phyloP scores from a whole-genome alignment of 2,888 invertebrate genomes.

The Nematopogon swammerdamellus region DNA sequence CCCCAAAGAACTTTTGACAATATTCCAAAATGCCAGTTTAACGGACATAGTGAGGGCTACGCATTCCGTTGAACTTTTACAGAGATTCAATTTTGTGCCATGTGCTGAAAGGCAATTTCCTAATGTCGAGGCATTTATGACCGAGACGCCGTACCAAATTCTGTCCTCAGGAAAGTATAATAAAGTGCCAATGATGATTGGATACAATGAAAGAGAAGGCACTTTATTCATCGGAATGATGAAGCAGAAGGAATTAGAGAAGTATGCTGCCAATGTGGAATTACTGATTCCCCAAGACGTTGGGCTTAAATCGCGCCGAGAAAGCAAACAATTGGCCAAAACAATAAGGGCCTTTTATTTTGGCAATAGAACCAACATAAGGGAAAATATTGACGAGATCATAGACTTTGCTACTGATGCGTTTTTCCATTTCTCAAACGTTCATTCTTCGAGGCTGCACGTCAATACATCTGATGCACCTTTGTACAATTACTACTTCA shows the following conservation, averaged over 20 bases:
- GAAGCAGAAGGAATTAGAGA: constrained; percentile 21
- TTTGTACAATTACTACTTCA: constrained; percentile 35
- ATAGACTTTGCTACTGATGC: constrained; percentile 36
- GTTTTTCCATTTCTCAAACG: constrained; percentile 26
- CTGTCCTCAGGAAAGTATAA: constrained; percentile 31
- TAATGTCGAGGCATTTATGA: constrained; percentile 29
- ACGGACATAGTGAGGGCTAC: constrained; percentile 24
- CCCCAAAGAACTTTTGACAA: constrained; percentile 23
- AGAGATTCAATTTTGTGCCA: constrained; percentile 39
- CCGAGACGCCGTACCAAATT: constrained; percentile 31
- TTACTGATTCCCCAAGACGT: constrained; percentile 36
- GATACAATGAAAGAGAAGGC: constrained; percentile 32
- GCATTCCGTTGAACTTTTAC: constrained; percentile 27
- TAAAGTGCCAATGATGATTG: constrained; percentile 36
- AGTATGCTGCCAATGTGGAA: constrained; percentile 27
- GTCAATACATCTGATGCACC: constrained; percentile 23
- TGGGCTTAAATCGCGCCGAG: constrained; percentile 27
- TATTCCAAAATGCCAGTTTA: constrained; percentile 22
- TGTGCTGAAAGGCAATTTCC: constrained; percentile 27
- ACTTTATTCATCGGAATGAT: constrained; percentile 34
- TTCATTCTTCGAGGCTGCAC: constrained; percentile 28
- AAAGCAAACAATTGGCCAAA: constrained; percentile 22
- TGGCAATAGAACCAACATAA: constrained; percentile 19
- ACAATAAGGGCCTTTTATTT: constrained; percentile 33
- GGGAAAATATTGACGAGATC: constrained; percentile 18